Base-by-base conservation (phyloP, 1,140 invertebrate genomes). In the Pseudachorutes palmiensis region DNA sequence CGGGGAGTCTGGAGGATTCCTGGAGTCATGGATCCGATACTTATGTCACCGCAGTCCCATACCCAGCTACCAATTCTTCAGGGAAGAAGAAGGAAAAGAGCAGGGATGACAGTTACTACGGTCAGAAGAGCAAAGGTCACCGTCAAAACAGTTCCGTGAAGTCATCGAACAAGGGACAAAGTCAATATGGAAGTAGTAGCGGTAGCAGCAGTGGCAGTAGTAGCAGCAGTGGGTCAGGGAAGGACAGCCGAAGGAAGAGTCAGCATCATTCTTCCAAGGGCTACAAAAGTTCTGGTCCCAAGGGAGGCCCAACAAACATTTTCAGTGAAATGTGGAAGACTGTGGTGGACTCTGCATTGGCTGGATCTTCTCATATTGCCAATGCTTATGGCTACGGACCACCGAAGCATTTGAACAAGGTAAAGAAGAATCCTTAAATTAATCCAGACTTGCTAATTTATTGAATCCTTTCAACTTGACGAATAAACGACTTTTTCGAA, bases 251-350 rank as follows among this genome's bases (percentile, higher is more conserved):
- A 12, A 9, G 36, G 19, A 45, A 45, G 36, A 45, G 36, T 45
- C 36, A 45, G 36, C 36, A 45, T 9, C 36, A 45, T 45, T 45
- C 36, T 9, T 9, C 19, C 9, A 9, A 45, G 9, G 36, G n/a
- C n/a, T n/a, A n/a, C n/a, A n/a, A n/a, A n/a, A n/a, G n/a, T n/a
- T n/a, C n/a, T n/a, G n/a, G n/a, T n/a, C n/a, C n/a, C n/a, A n/a
- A n/a, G n/a, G n/a, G n/a, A n/a, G n/a, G n/a, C n/a, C n/a, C n/a
- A n/a, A 55, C 51, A 12, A 26, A 55, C 12, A 55, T 55, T 55
- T 41, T 41, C 36, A 26, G 51, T 55, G 51, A 55, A 12, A 55
- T 55, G 51, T 55, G 51, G 51, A 55, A 55, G 24, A 55, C 14
- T 55, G 51, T 55, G 5, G 51, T 55, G 51, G 51, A 55, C 51